These are phyloP conservation scores for Agrotis puta DNA, from an alignment of 2,888 invertebrate genomes.

Conservation along the genomic window DNA sequence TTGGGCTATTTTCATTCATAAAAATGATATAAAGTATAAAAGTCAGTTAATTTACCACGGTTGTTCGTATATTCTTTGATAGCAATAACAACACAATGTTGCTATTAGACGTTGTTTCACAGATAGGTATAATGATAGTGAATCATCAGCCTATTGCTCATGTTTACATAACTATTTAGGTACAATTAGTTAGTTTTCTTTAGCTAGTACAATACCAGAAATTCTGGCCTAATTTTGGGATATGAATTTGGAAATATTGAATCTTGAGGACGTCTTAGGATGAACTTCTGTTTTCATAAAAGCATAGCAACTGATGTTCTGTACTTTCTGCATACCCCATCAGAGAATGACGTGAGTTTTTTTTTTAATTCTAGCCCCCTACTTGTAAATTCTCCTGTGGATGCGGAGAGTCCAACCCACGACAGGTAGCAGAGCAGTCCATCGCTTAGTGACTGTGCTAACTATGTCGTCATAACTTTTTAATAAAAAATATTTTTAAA, in stretches of 20 bases:
- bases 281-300: neutral
- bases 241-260: neutral
- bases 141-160: constrained; percentile 4
- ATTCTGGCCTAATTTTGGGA: too few species aligned
- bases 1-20: neutral
- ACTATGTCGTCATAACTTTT: too few species aligned
- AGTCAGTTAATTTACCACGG: neutral
- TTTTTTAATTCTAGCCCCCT: too few species aligned
- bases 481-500: too few species aligned
- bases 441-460: too few species aligned
- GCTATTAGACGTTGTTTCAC: constrained; percentile 40
- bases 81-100: constrained; percentile 37
- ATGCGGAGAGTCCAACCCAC: too few species aligned
- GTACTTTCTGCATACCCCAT: neutral
- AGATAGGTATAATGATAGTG: constrained; percentile 4
- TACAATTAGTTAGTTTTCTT: neutral
- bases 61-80: neutral
- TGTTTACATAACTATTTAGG: constrained; percentile 1
- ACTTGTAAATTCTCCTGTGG: too few species aligned
- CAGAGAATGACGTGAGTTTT: neutral
- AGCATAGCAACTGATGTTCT: neutral
- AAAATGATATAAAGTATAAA: neutral
- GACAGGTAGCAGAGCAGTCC: too few species aligned
- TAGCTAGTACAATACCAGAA: neutral
- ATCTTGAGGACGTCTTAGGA: neutral